A percentile compares a stretch with the other conserved stretches of the same genome.
These are phyloP conservation scores for Nematostella vectensis DNA, from an alignment of 92 coral and sea anemone genomes.

Conservation along the genomic window DNA sequence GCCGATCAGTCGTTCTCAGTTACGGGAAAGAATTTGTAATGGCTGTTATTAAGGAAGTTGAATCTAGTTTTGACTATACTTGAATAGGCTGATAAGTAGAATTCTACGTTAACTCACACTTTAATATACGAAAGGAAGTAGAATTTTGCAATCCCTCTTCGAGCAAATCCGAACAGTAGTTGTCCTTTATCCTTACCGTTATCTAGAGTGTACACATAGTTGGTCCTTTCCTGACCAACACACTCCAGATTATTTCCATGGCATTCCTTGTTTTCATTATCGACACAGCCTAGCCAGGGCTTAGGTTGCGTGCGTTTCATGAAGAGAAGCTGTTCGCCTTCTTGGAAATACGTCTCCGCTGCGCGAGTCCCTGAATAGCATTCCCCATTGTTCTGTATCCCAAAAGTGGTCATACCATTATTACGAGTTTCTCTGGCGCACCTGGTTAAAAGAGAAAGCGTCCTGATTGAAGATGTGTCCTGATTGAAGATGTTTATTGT, in stretches of 20 bases:
- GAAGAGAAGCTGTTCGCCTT: slow-evolving; percentile 86
- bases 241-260: slow-evolving; percentile 72
- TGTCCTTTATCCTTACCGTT: slow-evolving; percentile 72
- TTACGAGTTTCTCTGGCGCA: slow-evolving; percentile 85
- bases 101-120: too few species aligned
- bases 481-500: background rate
- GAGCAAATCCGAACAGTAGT: too few species aligned
- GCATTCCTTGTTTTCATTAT: slow-evolving; percentile 66
- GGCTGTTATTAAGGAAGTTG: too few species aligned
- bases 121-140: too few species aligned
- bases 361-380: slow-evolving; percentile 88
- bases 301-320: slow-evolving; percentile 64
- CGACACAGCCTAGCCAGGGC: slow-evolving; percentile 94
- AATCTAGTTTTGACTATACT: too few species aligned
- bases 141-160: too few species aligned
- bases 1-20: too few species aligned
- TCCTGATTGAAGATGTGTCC: background rate
- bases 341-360: slow-evolving; percentile 62
- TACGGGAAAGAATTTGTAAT: too few species aligned
- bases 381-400: slow-evolving; percentile 83
- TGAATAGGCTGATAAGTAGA: too few species aligned
- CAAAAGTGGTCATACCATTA: slow-evolving; percentile 75
- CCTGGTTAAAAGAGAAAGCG: slow-evolving; percentile 19
- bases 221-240: slow-evolving; percentile 85
- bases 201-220: slow-evolving; percentile 72